These are phyloP conservation scores for Idaea dimidiata DNA, from an alignment of 2,888 invertebrate species.

Conservation along the genomic window DNA sequence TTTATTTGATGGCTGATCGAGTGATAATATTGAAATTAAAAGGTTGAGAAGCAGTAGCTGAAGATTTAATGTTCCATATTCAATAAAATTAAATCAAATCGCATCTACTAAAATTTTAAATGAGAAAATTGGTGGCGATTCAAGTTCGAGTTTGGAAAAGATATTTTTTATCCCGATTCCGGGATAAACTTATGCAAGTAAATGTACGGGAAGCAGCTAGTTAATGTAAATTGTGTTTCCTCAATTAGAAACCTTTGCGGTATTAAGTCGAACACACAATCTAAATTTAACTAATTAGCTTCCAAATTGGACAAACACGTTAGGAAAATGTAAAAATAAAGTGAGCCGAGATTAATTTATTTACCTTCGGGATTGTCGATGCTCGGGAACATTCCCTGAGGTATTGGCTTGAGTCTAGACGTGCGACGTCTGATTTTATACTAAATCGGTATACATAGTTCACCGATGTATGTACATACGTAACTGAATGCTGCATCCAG, in stretches of 20 bases:
- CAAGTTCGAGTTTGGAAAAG: too few species aligned
- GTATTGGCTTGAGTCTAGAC: conserved; percentile 56
- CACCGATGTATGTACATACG: neutral
- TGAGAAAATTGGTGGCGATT: too few species aligned
- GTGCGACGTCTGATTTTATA: conserved; percentile 46
- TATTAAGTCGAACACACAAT: neutral
- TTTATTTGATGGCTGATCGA: conserved; percentile 28
- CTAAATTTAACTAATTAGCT: neutral
- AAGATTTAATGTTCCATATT: neutral
- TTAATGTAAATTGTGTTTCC: neutral
- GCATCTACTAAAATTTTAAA: too few species aligned
- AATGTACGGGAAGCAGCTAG: too few species aligned
- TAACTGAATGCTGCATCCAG: neutral
- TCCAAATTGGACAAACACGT: conserved; percentile 1
- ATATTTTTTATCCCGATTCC: too few species aligned
- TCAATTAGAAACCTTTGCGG: neutral
- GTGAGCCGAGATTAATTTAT: conserved; percentile 52
- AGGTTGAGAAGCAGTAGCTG: neutral
- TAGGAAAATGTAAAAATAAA: conserved; percentile 45
- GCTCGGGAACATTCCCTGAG: conserved; percentile 42
- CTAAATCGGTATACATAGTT: conserved; percentile 14
- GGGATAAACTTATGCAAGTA: too few species aligned
- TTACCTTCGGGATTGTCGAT: conserved; percentile 48
- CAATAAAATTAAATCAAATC: too few species aligned
- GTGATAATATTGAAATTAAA: conserved; percentile 1